Evolutionary conservation across 2,888 invertebrate species (phyloP).

Genomic region (Cylloceria caligata): DNA sequence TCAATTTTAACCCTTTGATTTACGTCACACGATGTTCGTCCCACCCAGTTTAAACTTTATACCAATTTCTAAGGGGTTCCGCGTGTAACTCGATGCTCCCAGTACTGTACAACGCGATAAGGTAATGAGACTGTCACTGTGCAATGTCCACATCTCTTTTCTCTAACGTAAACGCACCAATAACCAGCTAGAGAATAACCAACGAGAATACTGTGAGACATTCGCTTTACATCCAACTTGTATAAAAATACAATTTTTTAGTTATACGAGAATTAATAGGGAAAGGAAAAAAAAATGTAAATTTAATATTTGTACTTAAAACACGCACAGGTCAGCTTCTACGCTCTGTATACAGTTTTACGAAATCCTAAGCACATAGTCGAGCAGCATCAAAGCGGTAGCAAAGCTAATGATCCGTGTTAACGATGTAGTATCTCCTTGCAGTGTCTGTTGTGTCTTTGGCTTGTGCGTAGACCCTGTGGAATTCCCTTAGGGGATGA

Average conservation of each 20-base stretch:
- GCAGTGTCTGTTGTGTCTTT: neutral
- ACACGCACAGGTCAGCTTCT: neutral
- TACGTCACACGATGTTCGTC: conserved; percentile 7
- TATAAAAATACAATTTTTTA: neutral
- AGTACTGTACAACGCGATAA: neutral
- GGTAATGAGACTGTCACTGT: conserved; percentile 1
- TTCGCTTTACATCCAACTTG: no score
- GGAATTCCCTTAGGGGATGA: conserved; percentile 19
- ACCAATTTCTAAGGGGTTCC: conserved; percentile 53
- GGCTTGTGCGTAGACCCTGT: conserved; percentile 10
- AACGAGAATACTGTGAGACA: neutral
- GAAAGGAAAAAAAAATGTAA: neutral
- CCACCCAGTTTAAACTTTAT: conserved; percentile 47
- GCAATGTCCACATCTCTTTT: neutral
- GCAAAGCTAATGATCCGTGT: conserved; percentile 65
- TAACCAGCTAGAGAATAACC: neutral
- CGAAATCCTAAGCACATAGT: conserved; percentile 54
- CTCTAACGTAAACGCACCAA: neutral
- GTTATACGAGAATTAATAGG: neutral
- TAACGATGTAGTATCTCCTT: conserved; percentile 63
- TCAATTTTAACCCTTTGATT: conserved; percentile 17
- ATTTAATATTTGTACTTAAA: conserved; percentile 33
- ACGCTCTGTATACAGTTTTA: conserved; percentile 26
- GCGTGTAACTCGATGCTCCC: conserved; percentile 33
- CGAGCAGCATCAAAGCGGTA: conserved; percentile 25